phyloP scores from a whole-genome alignment of 2,888 invertebrate genomes.

The Galeopsomyia nigrocyanea region DNA sequence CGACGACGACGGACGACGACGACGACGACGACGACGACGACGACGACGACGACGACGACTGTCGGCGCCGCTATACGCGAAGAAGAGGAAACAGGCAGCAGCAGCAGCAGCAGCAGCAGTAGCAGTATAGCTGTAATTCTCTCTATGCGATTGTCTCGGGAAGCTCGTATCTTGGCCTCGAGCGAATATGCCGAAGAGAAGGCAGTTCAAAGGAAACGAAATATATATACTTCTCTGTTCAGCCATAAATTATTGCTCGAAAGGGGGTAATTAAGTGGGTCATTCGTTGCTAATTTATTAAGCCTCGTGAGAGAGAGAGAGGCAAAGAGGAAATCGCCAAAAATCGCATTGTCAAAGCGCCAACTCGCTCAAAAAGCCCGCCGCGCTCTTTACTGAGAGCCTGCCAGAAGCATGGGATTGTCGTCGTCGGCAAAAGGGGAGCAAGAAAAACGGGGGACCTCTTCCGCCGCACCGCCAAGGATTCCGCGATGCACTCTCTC shows the following conservation, averaged over 20 bases:
- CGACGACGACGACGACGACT: no score
- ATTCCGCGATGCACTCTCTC: no score
- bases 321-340: constrained; percentile 10
- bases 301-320: not conserved
- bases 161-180: constrained; percentile 29
- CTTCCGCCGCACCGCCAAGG: no score
- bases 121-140: constrained; percentile 33
- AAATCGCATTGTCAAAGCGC: constrained; percentile 44
- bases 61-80: no score
- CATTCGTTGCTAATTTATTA: constrained; percentile 42
- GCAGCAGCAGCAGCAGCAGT: no score
- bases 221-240: constrained; percentile 16
- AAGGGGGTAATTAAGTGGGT: constrained; percentile 45
- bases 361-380: constrained; percentile 30
- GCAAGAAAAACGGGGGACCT: not conserved
- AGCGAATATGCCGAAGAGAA: constrained; percentile 22
- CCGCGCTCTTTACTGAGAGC: not conserved
- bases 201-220: not conserved
- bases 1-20: no score
- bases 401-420: not conserved
- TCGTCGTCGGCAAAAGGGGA: not conserved
- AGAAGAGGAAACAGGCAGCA: no score
- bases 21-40: no score
- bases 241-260: constrained; percentile 41
- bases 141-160: constrained; percentile 41